phyloP scores from a whole-genome alignment of 2,888 invertebrate species.

The Eupithecia dodoneata region DNA sequence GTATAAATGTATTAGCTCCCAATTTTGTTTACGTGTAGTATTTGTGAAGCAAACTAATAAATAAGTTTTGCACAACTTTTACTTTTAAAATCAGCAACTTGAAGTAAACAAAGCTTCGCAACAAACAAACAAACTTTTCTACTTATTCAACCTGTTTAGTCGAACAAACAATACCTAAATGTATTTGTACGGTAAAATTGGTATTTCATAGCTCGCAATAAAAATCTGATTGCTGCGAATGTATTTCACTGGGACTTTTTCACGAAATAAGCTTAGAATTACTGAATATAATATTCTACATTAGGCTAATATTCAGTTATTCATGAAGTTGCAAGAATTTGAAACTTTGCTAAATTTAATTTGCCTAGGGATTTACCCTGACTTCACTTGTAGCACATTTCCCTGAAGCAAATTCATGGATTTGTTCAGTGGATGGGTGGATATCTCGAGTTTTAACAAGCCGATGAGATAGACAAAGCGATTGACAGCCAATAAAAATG shows the following conservation, averaged over 20 bases:
- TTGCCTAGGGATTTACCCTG: not conserved
- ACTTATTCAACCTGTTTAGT: not conserved
- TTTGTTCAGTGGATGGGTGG: not conserved
- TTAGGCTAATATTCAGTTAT: conserved; percentile 15
- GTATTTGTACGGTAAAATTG: not conserved
- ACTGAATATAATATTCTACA: conserved; percentile 1
- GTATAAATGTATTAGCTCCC: not conserved
- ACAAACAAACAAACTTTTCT: not conserved
- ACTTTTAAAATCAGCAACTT: not conserved
- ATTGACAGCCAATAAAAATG: too few species aligned
- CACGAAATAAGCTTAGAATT: conserved; percentile 1
- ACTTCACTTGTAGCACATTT: not conserved
- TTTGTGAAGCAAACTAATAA: not conserved
- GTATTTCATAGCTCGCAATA: not conserved
- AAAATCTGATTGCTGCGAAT: not conserved
- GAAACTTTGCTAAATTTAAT: conserved; percentile 4
- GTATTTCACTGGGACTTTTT: not conserved
- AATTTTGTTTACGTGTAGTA: not conserved
- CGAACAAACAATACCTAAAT: not conserved
- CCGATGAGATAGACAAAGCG: not conserved
- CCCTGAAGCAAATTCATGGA: not conserved
- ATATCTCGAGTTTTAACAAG: not conserved
- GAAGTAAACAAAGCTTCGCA: not conserved
- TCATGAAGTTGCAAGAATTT: conserved; percentile 12
- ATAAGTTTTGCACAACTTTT: not conserved